These are phyloP conservation scores for Axea sp. DNA, from an alignment of 2,888 invertebrate species.

Conservation along the genomic window DNA sequence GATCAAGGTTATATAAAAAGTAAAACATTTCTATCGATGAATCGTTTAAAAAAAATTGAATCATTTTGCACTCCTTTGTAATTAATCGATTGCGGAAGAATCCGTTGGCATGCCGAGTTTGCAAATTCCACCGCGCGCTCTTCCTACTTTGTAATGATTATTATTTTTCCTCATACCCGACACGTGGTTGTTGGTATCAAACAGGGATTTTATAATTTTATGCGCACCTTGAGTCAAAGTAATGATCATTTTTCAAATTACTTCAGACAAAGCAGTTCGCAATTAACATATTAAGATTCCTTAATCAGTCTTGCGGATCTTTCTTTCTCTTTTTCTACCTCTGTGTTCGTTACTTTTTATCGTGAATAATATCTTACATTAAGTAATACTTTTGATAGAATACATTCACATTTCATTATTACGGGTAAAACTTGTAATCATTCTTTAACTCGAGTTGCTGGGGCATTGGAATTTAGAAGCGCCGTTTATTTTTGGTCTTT, in stretches of 20 bases:
- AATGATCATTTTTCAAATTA: slow-evolving; percentile 33
- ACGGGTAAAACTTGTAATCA: too few species aligned
- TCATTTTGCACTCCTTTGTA: background rate
- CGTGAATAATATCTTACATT: too few species aligned
- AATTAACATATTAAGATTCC: slow-evolving; percentile 30
- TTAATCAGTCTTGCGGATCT: background rate
- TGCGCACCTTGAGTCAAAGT: slow-evolving; percentile 42
- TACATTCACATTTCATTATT: too few species aligned
- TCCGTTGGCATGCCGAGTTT: background rate
- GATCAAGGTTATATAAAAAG: too few species aligned
- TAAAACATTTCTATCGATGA: background rate
- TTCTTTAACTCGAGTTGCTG: too few species aligned
- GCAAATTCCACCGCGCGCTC: slow-evolving; percentile 2
- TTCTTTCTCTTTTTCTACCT: background rate
- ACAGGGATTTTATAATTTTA: slow-evolving; percentile 13
- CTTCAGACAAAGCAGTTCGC: slow-evolving; percentile 21
- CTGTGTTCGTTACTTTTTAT: too few species aligned
- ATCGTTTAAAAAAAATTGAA: background rate
- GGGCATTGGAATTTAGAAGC: too few species aligned
- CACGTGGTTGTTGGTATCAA: slow-evolving; percentile 26
- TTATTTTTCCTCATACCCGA: slow-evolving; percentile 2
- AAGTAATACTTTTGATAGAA: too few species aligned
- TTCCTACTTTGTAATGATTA: slow-evolving; percentile 7
- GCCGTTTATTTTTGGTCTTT: too few species aligned
- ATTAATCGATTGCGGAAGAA: slow-evolving; percentile 6